Evolutionary conservation across 2,888 invertebrate genomes (phyloP).

Genomic region (Lysandra bellargus): DNA sequence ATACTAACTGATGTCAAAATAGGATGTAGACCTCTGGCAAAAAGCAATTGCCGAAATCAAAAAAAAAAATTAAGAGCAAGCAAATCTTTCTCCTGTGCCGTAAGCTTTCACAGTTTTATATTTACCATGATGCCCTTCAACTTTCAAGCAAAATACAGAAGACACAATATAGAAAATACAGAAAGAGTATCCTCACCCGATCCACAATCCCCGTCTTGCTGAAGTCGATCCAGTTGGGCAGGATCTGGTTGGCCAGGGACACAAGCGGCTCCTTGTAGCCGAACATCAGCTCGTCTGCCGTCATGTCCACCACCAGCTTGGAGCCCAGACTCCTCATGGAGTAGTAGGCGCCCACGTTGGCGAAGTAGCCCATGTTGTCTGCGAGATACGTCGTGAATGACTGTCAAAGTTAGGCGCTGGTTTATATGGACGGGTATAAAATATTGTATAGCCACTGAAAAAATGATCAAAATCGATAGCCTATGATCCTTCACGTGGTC

Average conservation of each 20-base stretch:
- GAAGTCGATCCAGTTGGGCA: conserved; percentile 91
- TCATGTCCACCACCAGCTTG: conserved; percentile 83
- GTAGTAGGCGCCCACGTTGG: conserved; percentile 84
- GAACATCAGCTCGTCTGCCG: conserved; percentile 88
- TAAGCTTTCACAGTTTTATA: too few species aligned
- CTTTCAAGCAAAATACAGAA: too few species aligned
- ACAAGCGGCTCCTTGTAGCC: conserved; percentile 91
- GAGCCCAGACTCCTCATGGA: conserved; percentile 83
- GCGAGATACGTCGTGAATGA: conserved; percentile 68
- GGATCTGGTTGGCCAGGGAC: conserved; percentile 83
- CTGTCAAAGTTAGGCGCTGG: conserved; percentile 45
- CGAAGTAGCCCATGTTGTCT: conserved; percentile 68
- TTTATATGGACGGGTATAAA: too few species aligned
- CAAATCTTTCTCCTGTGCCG: too few species aligned
- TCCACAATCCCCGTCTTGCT: conserved; percentile 90
- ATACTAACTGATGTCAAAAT: too few species aligned
- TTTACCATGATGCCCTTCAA: too few species aligned
- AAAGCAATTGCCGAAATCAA: too few species aligned
- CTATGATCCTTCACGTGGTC: too few species aligned
- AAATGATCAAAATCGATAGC: too few species aligned
- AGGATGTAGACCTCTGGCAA: too few species aligned
- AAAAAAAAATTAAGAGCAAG: too few species aligned
- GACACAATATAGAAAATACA: background rate
- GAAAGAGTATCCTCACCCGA: conserved; percentile 80
- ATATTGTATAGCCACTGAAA: too few species aligned